phyloP scores from a whole-genome alignment of 2,113 vertebrate species.

The Diphyllodes magnificus region DNA sequence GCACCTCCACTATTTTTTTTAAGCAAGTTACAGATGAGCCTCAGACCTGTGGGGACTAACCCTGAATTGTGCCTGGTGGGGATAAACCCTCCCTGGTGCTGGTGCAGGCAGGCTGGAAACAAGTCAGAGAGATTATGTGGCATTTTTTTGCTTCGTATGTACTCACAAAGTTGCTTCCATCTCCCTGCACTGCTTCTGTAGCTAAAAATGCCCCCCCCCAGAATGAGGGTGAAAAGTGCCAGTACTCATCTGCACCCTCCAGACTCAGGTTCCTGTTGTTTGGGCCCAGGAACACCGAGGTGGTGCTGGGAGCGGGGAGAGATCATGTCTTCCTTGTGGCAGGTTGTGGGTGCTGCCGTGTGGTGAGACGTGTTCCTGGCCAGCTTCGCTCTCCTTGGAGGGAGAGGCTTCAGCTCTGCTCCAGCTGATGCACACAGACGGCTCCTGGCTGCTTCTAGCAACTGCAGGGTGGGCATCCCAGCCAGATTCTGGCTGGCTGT shows the following conservation, averaged over 20 bases:
- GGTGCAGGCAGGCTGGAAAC: neutral
- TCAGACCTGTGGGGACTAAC: neutral
- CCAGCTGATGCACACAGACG: neutral
- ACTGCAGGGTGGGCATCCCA: neutral
- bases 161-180: neutral
- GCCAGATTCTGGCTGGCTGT: neutral
- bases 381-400: neutral
- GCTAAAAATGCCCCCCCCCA: neutral
- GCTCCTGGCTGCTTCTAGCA: neutral
- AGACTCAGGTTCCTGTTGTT: neutral
- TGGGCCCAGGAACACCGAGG: fast-evolving
- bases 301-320: fast-evolving
- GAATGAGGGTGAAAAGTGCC: neutral
- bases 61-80: fast-evolving
- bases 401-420: neutral
- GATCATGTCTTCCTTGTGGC: fast-evolving
- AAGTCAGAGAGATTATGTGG: neutral
- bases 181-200: neutral
- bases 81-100: neutral
- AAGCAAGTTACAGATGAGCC: neutral
- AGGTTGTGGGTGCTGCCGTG: neutral
- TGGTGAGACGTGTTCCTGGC: neutral
- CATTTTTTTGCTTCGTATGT: fast-evolving
- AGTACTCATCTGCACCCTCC: neutral
- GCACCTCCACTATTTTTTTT: neutral